Evolutionary conservation across 2,113 vertebrate genomes (phyloP).

Genomic region (Etheostoma cragini): DNA sequence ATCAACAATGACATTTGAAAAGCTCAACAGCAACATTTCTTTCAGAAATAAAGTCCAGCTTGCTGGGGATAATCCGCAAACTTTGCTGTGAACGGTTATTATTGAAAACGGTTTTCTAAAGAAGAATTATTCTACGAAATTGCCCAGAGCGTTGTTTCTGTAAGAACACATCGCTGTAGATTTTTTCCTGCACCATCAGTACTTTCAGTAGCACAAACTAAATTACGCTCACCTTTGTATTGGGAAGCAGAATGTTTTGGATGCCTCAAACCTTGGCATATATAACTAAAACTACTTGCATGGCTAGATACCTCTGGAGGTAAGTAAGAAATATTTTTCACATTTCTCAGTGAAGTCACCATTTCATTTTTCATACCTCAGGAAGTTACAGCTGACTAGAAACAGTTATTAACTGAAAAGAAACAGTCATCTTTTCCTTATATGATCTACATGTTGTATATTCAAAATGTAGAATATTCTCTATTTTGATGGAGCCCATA

Average conservation of each 20-base stretch:
- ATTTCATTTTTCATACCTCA: neutral
- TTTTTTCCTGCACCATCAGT: neutral
- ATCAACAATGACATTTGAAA: conserved; percentile 44
- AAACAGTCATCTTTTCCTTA: neutral
- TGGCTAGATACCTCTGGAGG: neutral
- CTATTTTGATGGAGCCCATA: conserved; percentile 15
- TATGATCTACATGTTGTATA: neutral
- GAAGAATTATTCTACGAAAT: conserved; percentile 2
- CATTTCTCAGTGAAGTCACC: neutral
- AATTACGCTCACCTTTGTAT: conserved; percentile 8
- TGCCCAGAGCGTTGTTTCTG: conserved; percentile 8
- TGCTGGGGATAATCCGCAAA: conserved; percentile 32
- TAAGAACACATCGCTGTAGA: neutral
- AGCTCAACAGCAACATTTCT: conserved; percentile 17
- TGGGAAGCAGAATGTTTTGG: neutral
- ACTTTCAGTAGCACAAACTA: conserved; percentile 22
- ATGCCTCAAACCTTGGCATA: neutral
- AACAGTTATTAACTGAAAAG: neutral
- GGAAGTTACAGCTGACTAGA: neutral
- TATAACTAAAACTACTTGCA: neutral
- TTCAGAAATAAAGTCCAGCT: conserved; percentile 14
- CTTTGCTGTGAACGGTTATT: conserved; percentile 7
- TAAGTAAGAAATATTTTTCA: neutral
- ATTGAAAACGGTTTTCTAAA: conserved; percentile 19
- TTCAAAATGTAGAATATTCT: neutral